Base-by-base conservation (phyloP, 1,140 invertebrate genomes). In the Harlomillsia oculata region DNA sequence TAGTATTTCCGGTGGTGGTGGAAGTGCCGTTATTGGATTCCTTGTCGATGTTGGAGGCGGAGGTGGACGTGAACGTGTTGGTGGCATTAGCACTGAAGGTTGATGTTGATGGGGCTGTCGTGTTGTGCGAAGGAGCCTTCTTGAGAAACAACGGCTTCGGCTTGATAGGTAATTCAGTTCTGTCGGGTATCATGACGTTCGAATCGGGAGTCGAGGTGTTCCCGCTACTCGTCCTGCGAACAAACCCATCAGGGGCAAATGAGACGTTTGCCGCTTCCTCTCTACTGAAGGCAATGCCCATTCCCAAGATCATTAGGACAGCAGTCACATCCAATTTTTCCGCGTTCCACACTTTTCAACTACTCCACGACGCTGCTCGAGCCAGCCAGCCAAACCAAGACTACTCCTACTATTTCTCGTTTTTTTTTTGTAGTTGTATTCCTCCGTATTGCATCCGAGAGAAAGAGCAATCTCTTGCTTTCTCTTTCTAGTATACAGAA, bases 131-230 rank as follows among this genome's bases (percentile, higher is more conserved):
- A 23, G 36, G 49, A 16, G 20, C 49, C 30, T 88, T 89, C 71
- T 85, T 83, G 48, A 89, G 78, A 30, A 83, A 84, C 51, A 89
- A 67, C 2, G 85, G 83, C 56, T 83, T 80, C 1, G 86, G 81
- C 73, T 88, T 87, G 50, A 89, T 87, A 62, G 82, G 81, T 72
- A 75, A 56, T 26, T 70, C 64, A 23, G 57, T 53, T 55, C 60
- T 50, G 50, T 65, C 64, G 39, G 55, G 51, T 46, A 63, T 51
- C 23, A 56, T 36, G 13, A 26, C n/a, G n/a, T n/a, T n/a, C n/a
- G n/a, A n/a, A n/a, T n/a, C n/a, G n/a, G n/a, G n/a, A n/a, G n/a
- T n/a, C n/a, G n/a, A n/a, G n/a, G n/a, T 29, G 23, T 48, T 48
- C 13, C 29, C 29, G 34, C n/a, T 48, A 5, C 45, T 30, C 4